Evolutionary conservation across 2,888 invertebrate genomes (phyloP), one percentile per base, ranked within the genome.

Genomic region (Ceramica pisi): DNA sequence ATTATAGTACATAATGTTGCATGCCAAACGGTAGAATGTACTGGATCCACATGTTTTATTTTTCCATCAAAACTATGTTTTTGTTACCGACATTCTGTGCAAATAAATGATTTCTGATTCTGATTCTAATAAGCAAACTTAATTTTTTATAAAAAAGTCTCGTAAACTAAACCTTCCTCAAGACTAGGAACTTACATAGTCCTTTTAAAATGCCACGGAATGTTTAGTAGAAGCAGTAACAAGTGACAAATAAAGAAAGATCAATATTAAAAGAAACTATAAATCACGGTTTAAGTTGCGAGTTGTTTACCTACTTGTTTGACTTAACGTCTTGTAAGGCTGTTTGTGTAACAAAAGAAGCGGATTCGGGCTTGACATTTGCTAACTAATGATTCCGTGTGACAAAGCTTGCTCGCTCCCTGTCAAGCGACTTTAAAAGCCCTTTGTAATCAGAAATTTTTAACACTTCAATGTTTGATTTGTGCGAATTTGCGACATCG

Each of bases 381-480:
- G 90, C 92, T 93, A 93, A 94, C 94, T 95, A 96, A 96, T 95
- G 95, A 94, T 92, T 87, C 89, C 86, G 80, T 80, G 87, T 85
- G 89, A 94, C 93, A 95, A 94, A 91, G 91, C 89, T 78, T 83
- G 89, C 89, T 87, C 88, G 90, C 91, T 92, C 93, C 93, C 93
- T 89, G 92, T 90, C 88, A 92, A 85, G 90, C 90, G 88, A 92
- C 90, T 91, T 88, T 86, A 88, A 90, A 93, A 92, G 88, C 89
- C 87, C 90, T 90, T 95, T 95, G 95, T 95, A 83, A 91, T 87
- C 90, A 87, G 83, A 92, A 90, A 94, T 89, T 92, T 93, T 94
- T 95, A 95, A 95, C 96, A 95, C 95, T 95, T 94, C 95, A 93
- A 92, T 94, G 90, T 95, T 95, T 95, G 95, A 95, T 95, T 94